Evolutionary conservation across 2,888 invertebrate genomes (phyloP).

Genomic region (Drosophila setosimentum): DNA sequence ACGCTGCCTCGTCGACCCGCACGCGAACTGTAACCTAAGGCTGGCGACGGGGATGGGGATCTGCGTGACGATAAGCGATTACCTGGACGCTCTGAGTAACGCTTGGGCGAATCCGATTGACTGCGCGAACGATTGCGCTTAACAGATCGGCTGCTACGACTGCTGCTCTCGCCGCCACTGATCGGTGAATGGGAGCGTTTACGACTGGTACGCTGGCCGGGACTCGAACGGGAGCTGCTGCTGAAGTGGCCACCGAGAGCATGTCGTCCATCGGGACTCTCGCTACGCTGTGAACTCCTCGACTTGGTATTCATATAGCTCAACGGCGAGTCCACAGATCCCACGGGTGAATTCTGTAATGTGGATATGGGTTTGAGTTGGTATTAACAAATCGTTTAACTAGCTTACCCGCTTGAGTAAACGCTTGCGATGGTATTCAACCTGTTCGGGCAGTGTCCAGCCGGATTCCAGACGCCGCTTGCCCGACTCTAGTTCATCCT

Average conservation of each 20-base stretch:
- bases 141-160: constrained; percentile 71
- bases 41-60: constrained; percentile 67
- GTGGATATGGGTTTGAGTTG: not conserved
- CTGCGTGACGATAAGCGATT: constrained; percentile 64
- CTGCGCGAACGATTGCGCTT: constrained; percentile 71
- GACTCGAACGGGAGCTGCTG: constrained; percentile 74
- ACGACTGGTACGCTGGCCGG: constrained; percentile 78
- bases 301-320: constrained; percentile 64
- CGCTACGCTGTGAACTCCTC: constrained; percentile 64
- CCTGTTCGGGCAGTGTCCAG: constrained; percentile 92
- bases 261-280: constrained; percentile 68
- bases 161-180: constrained; percentile 62
- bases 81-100: constrained; percentile 71
- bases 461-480: constrained; percentile 90
- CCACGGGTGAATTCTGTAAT: constrained; percentile 60
- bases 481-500: constrained; percentile 97
- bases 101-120: constrained; percentile 80
- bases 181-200: constrained; percentile 86
- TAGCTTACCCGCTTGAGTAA: constrained; percentile 91
- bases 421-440: constrained; percentile 95
- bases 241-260: constrained; percentile 44
- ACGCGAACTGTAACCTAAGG: constrained; percentile 48
- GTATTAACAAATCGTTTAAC: not conserved
- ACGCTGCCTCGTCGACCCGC: constrained; percentile 73
- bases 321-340: constrained; percentile 76